These are phyloP conservation scores for Dicentrarchus labrax DNA, from an alignment of 2,113 vertebrate species.

Conservation along the genomic window DNA sequence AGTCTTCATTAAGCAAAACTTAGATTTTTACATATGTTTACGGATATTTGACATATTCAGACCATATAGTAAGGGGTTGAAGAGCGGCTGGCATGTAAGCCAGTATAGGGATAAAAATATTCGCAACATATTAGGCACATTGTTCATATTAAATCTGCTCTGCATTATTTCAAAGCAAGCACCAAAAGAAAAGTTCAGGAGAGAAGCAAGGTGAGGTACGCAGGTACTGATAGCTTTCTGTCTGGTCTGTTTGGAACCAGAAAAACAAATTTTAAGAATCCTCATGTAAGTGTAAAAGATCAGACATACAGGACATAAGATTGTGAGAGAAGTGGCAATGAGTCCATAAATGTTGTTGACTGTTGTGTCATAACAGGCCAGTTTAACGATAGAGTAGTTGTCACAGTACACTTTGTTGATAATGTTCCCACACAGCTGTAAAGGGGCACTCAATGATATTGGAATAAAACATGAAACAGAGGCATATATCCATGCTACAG, in stretches of 20 bases:
- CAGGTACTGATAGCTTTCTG: constrained; percentile 8
- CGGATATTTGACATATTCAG: neutral
- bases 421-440: neutral
- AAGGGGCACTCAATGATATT: too few species aligned
- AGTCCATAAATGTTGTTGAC: constrained; percentile 17
- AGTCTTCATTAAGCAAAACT: too few species aligned
- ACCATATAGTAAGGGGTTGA: neutral
- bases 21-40: neutral
- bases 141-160: neutral
- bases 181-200: neutral
- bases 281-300: constrained; percentile 40
- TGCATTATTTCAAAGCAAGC: neutral
- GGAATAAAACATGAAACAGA: too few species aligned
- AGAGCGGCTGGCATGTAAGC: neutral
- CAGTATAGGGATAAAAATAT: neutral
- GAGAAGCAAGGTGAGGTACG: neutral
- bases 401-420: constrained; percentile 70
- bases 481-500: too few species aligned
- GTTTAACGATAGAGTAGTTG: constrained; percentile 63
- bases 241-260: too few species aligned
- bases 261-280: constrained; percentile 62
- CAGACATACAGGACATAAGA: accelerated
- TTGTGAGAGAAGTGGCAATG: accelerated
- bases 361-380: constrained; percentile 67
- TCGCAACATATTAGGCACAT: neutral